Base-by-base conservation (phyloP, 2,888 invertebrate genomes). In the Cryptocheilus praepositus region DNA sequence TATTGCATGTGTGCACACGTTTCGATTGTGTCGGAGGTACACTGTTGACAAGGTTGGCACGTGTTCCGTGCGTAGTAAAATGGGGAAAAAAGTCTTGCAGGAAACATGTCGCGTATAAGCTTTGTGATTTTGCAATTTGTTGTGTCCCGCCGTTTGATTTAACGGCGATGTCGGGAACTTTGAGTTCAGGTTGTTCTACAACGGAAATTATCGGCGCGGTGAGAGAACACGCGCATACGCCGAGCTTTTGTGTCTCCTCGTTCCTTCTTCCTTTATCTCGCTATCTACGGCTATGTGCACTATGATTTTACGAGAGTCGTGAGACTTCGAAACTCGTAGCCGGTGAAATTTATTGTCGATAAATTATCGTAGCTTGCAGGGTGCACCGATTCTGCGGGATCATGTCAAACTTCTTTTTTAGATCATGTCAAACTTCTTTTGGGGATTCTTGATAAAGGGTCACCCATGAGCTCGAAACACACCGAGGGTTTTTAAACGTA, bases 261-360 rank as follows among this genome's bases (percentile, higher is more conserved):
- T 16, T 18, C 49, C 49, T 18, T 18, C 49, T 49, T 3, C 49
- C 36, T 36, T 36, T 11, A 11, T 36, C 36, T 7, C 36, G 36
- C 7, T 36, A 36, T 25, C 36, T 36, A 11, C 7, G 36, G 8
- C 36, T 11, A 11, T 36, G 36, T 36, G 11, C 61, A 49, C 25
- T 21, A 51, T 52, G 62, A 60, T 75, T 62, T 58, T 44, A 45
- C 8, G 25, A 18, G 8, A 60, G 21, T 45, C 21, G 57, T 43
- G 55, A 64, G 65, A 52, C 36, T 49, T 21, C 11, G 52, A 36
- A 36, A 36, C 7, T 36, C 3, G 49, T 55, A 51, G 55, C 46
- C 18, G 25, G 57, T 52, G 56, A 58, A 67, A 65, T 72, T 75
- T 75, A 72, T 68, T 44, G 58, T 18, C 61, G 28, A 72, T 65